phyloP scores from a whole-genome alignment of 2,888 invertebrate species.

The Priocnemis perturbator region DNA sequence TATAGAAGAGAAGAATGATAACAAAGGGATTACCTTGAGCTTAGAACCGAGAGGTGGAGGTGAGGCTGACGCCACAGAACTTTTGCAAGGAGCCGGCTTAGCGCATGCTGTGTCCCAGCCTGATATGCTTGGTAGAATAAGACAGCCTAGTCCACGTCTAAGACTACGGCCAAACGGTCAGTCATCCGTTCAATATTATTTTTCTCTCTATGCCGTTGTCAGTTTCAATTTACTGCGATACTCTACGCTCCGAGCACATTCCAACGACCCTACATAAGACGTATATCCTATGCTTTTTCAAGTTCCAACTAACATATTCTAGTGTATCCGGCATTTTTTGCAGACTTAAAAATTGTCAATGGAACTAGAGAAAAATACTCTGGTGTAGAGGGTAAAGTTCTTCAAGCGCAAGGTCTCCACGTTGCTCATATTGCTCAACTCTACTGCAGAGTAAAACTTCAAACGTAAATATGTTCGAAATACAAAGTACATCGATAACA shows the following conservation, averaged over 20 bases:
- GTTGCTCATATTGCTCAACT: slow-evolving; percentile 73
- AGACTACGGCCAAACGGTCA: slow-evolving; percentile 66
- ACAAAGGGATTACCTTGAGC: slow-evolving; percentile 64
- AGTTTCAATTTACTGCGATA: not conserved
- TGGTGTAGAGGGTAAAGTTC: slow-evolving; percentile 71
- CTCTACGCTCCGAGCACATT: no score
- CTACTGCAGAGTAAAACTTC: slow-evolving; percentile 71
- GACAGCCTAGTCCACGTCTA: slow-evolving; percentile 66
- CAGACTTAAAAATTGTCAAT: slow-evolving; percentile 67
- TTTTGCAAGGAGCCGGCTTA: slow-evolving; percentile 70
- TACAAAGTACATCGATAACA: no score
- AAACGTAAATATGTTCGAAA: slow-evolving; percentile 61
- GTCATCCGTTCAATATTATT: slow-evolving; percentile 3
- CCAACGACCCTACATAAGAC: no score
- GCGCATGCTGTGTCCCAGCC: slow-evolving; percentile 75
- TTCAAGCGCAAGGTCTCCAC: slow-evolving; percentile 73
- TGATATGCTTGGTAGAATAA: slow-evolving; percentile 68
- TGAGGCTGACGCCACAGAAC: slow-evolving; percentile 74
- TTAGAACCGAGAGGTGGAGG: slow-evolving; percentile 72
- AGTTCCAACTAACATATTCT: not conserved
- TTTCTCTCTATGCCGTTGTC: slow-evolving; percentile 1
- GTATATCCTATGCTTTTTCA: no score
- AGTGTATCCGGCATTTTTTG: slow-evolving; percentile 15
- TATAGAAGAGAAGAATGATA: slow-evolving; percentile 71
- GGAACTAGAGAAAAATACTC: slow-evolving; percentile 69